Evolutionary conservation across 1,140 invertebrate genomes (phyloP).

Genomic region (Nasonia longicornis): DNA sequence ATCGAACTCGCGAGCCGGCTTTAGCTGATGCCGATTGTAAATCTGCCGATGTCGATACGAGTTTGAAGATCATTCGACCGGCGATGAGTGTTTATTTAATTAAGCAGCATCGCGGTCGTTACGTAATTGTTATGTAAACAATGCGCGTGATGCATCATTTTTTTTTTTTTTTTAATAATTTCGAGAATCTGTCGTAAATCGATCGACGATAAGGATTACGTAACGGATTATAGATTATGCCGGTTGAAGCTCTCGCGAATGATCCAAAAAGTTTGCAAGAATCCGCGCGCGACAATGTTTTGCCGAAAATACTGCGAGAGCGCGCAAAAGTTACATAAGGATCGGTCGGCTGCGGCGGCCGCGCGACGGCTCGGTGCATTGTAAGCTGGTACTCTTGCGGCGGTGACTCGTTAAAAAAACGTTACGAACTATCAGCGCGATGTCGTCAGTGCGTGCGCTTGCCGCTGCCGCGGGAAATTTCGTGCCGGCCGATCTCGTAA

Average conservation of each 20-base stretch:
- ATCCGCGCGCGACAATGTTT: neutral
- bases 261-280: no score
- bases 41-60: neutral
- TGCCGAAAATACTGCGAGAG: neutral
- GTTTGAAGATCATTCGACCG: neutral
- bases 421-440: slow-evolving; percentile 35
- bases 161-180: no score
- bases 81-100: neutral
- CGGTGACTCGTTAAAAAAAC: slow-evolving; percentile 28
- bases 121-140: neutral
- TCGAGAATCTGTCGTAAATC: no score
- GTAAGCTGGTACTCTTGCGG: neutral
- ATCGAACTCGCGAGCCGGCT: neutral
- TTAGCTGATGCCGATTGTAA: no score
- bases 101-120: neutral
- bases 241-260: no score
- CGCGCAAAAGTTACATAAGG: slow-evolving; percentile 26
- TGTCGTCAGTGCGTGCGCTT: slow-evolving; percentile 8
- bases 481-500: slow-evolving; percentile 31
- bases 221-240: no score
- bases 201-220: no score
- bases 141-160: no score
- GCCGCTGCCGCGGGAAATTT: slow-evolving; percentile 21
- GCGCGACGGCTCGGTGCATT: neutral
- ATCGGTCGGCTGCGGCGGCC: neutral